Conservation (phyloP, 1,140 invertebrate genomes). For the Venustaconcha ellipsiformis region DNA sequence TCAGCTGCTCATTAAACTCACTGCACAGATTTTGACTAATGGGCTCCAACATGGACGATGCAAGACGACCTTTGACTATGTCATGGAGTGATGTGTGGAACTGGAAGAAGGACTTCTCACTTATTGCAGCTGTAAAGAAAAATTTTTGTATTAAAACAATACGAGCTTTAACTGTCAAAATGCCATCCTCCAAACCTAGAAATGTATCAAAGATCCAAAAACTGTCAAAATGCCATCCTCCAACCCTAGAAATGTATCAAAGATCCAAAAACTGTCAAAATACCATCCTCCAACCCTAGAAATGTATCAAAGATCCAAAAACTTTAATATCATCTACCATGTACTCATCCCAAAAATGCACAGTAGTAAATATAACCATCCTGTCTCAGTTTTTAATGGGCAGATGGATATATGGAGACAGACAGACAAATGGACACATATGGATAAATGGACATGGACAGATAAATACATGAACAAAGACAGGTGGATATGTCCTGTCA, state of each 20-base stretch:
- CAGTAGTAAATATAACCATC: not conserved
- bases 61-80: slow-evolving; percentile 54
- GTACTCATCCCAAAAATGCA: not conserved
- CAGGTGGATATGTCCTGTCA: too few relatives aligned
- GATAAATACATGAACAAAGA: too few relatives aligned
- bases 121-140: slow-evolving; percentile 50
- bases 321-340: not conserved
- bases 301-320: not conserved
- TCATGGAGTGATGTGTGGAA: slow-evolving; percentile 60
- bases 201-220: too few relatives aligned
- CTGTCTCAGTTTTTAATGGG: not conserved
- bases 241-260: not conserved
- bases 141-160: not conserved
- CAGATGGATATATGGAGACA: not conserved
- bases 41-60: slow-evolving; percentile 35
- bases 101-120: slow-evolving; percentile 48
- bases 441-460: too few relatives aligned
- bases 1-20: slow-evolving; percentile 41
- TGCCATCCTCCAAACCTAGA: not conserved
- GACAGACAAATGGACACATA: too few relatives aligned
- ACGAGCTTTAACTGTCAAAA: not conserved
- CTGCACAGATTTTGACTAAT: slow-evolving; percentile 36
- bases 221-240: not conserved
- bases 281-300: not conserved
- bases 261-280: not conserved